Evolutionary conservation across 2,888 invertebrate species (phyloP).

Genomic region (Penaeus monodon): DNA sequence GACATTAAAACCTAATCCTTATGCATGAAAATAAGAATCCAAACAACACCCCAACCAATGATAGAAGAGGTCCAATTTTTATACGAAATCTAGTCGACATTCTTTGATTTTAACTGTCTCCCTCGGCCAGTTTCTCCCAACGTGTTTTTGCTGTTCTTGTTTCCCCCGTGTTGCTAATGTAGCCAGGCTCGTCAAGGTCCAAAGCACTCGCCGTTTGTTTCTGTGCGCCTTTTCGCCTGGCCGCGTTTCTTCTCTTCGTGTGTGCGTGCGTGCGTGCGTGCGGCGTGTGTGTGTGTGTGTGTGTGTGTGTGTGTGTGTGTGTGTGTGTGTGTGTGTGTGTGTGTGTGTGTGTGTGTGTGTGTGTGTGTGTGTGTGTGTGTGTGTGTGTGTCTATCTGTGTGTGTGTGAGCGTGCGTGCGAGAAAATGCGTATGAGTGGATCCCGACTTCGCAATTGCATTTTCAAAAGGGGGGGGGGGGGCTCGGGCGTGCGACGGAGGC

Average conservation of each 20-base stretch:
- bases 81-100: too few relatives aligned
- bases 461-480: neutral
- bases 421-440: neutral
- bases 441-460: neutral
- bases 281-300: conserved; percentile 22
- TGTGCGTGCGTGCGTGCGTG: conserved; percentile 9
- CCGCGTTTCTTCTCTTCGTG: neutral
- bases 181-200: too few relatives aligned
- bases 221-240: neutral
- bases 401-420: neutral
- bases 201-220: neutral
- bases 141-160: too few relatives aligned
- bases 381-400: conserved; percentile 1
- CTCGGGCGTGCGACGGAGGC: too few relatives aligned
- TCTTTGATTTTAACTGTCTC: too few relatives aligned
- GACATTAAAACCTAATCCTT: too few relatives aligned
- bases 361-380: conserved; percentile 20
- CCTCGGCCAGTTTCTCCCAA: too few relatives aligned
- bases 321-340: conserved; percentile 28
- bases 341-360: conserved; percentile 18
- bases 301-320: conserved; percentile 28
- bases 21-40: too few relatives aligned
- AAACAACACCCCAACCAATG: too few relatives aligned
- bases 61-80: too few relatives aligned
- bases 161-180: too few relatives aligned